phyloP scores from a whole-genome alignment of 2,113 vertebrate species.

The Dunckerocampus dactyliophorus region DNA sequence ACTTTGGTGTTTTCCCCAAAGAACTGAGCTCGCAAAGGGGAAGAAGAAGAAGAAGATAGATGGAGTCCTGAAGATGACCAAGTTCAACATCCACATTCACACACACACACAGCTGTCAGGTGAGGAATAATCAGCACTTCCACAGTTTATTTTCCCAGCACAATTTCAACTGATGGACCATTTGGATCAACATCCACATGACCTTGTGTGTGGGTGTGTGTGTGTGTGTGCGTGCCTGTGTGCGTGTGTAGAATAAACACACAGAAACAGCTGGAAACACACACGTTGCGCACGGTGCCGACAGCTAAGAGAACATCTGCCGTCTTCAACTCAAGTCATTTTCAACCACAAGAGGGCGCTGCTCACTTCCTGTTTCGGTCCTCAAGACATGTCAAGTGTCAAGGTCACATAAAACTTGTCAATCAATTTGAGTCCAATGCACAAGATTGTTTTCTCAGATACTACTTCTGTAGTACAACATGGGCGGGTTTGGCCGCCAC shows the following conservation, averaged over 20 bases:
- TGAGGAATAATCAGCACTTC: slow-evolving; percentile 7
- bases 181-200: slow-evolving; percentile 2
- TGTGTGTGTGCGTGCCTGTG: background rate
- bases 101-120: slow-evolving; percentile 2
- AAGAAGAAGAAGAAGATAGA: too few species aligned
- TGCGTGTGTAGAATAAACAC: slow-evolving; percentile 2
- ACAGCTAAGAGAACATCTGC: slow-evolving; percentile 8
- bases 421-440: too few species aligned
- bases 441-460: too few species aligned
- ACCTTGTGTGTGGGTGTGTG: background rate
- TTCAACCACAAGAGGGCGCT: background rate
- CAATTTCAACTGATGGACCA: slow-evolving; percentile 2
- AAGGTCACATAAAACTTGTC: too few species aligned
- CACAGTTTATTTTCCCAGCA: slow-evolving; percentile 8
- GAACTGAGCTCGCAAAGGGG: too few species aligned
- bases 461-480: too few species aligned
- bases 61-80: background rate
- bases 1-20: too few species aligned
- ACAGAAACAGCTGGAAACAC: slow-evolving; percentile 10
- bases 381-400: too few species aligned
- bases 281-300: background rate
- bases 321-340: background rate
- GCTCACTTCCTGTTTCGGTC: background rate
- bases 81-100: background rate
- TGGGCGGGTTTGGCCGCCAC: too few species aligned